Percentiles rank a stretch among this genome's conserved stretches.
Evolutionary conservation across 2,888 invertebrate genomes (phyloP).

Genomic region (Agrotis clavis): DNA sequence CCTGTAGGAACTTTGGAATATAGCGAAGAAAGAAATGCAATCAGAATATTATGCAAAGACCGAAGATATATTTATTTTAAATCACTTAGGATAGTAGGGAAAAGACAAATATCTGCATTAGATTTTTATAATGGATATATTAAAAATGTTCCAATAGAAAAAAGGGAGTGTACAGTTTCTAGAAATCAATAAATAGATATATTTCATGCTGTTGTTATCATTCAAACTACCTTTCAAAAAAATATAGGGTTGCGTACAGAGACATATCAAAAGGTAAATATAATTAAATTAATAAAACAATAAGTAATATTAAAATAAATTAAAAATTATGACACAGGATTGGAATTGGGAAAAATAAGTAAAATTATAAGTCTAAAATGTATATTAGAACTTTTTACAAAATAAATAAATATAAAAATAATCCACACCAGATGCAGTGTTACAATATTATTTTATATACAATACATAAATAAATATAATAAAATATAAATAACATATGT

Average conservation of each 20-base stretch:
- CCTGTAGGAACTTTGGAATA: conserved; percentile 92
- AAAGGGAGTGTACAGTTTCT: conserved; percentile 79
- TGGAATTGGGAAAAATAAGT: conserved; percentile 19
- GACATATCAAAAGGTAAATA: neutral
- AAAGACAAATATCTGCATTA: conserved; percentile 93
- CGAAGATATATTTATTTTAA: conserved; percentile 92
- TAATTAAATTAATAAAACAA: neutral
- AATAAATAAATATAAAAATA: conserved; percentile 16
- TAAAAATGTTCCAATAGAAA: conserved; percentile 87
- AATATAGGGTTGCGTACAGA: neutral
- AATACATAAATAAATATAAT: conserved; percentile 23
- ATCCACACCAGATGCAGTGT: conserved; percentile 14
- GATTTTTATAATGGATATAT: conserved; percentile 97
- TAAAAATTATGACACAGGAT: neutral
- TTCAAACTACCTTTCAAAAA: conserved; percentile 14
- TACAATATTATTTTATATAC: conserved; percentile 13
- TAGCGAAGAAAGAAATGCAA: conserved; percentile 89
- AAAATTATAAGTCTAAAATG: conserved; percentile 44
- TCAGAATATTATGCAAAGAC: conserved; percentile 93
- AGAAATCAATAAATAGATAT: conserved; percentile 72
- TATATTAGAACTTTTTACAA: conserved; percentile 51
- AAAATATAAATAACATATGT: conserved; percentile 35
- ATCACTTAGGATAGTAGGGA: conserved; percentile 92
- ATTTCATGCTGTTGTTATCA: conserved; percentile 34
- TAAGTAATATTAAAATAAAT: neutral